Percentiles rank a stretch among this genome's conserved stretches.
phyloP scores from a whole-genome alignment of 1,140 invertebrate species.

The Listronotus oregonensis region DNA sequence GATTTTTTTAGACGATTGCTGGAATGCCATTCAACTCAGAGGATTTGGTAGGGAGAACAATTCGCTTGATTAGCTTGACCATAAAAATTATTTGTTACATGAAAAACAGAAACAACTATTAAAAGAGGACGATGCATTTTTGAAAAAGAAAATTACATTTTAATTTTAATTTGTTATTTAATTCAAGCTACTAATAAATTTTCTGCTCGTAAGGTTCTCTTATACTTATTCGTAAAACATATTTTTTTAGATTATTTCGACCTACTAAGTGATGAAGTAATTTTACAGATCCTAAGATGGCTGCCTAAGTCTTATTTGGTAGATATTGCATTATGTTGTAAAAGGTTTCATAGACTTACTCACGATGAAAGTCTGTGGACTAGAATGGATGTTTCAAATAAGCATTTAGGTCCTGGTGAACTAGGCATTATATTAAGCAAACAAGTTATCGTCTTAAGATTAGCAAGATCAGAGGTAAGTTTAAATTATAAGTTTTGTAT shows the following conservation, averaged over 20 bases:
- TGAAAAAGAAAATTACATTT: no score
- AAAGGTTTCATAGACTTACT: conserved; percentile 71
- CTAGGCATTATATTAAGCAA: conserved; percentile 73
- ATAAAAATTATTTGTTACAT: no score
- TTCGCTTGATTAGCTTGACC: no score
- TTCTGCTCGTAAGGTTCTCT: no score
- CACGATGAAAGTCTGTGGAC: conserved; percentile 85
- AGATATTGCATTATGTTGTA: conserved; percentile 71
- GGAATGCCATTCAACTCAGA: no score
- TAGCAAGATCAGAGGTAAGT: conserved; percentile 58
- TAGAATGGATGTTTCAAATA: conserved; percentile 77
- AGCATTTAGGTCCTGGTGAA: conserved; percentile 66
- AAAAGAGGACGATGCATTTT: no score
- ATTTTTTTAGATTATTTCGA: conserved; percentile 62
- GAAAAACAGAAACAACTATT: no score
- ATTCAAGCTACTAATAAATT: no score
- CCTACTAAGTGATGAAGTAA: conserved; percentile 80
- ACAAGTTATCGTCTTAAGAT: conserved; percentile 74
- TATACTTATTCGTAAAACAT: neutral
- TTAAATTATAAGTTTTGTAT: no score
- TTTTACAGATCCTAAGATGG: conserved; percentile 81
- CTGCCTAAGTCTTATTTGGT: conserved; percentile 77
- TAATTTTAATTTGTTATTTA: no score
- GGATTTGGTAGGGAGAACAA: no score
- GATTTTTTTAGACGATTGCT: no score